Base-by-base conservation (phyloP, 2,113 vertebrate genomes). In the Uria lomvia region DNA sequence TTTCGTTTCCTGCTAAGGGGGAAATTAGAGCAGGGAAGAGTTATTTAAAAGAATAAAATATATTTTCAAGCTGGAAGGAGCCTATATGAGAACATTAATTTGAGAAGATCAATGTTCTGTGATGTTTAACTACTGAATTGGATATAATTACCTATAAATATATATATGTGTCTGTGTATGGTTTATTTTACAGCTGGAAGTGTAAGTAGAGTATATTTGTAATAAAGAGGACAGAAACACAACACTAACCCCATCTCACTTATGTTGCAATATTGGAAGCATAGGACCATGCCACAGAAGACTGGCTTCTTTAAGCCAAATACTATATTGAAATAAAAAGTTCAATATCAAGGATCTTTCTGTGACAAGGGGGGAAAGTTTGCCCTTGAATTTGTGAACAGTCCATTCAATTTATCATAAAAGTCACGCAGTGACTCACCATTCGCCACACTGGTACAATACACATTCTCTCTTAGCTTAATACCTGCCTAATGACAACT, bases 1-100 rank as follows among this genome's bases (percentile, higher is more conserved):
- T 67, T 81, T 93, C 65, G 78, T 71, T 94, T 96, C 95, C 75
- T 95, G 92, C 75, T 94, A 88, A 67, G 55, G 55, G 77, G 47
- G 50, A 92, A 94, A 92, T 74, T 76, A 76, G 71, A 92, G 70
- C 53, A 81, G 29, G 17, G 22, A 84, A 94, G 59, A 71, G 20
- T 75, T 95, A 70, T 91, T 95, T 90, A 29, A 72, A 88, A 92
- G 20, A 75, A 89, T 82, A 79, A 91, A 94, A 65, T 59, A 12
- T 16, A 60, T 85, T 85, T 87, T 45, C 49, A 85, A 85, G 70
- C 15, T 45, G 42, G 38, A 16, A 83, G 49, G 52, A 59, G 52
- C 87, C 40, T 43, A 40, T 55, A n/a, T 38, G 11, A 87, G 58
- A 82, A 87, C 24, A 76, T 58, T 70, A 24, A 78, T 62, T 82